Conservation (phyloP, 2,888 invertebrate species). For the Amblyjoppa proteus region DNA sequence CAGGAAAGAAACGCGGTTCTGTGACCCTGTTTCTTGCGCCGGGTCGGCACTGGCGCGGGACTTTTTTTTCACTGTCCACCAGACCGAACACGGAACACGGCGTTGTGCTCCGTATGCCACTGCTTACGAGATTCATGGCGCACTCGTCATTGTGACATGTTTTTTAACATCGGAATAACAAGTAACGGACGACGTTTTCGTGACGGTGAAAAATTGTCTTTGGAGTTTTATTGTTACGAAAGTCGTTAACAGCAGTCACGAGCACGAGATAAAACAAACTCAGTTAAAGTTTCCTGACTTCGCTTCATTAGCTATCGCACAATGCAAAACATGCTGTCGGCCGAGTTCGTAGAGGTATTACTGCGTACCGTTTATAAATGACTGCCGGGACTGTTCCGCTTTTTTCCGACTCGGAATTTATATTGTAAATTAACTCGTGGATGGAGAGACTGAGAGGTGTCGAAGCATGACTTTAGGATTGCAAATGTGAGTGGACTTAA, state of each 20-base stretch:
- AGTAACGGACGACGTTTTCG: neutral
- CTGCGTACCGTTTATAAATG: neutral
- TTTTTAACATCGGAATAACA: neutral
- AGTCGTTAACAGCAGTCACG: constrained; percentile 7
- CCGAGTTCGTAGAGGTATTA: neutral
- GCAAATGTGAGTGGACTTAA: neutral
- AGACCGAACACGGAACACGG: neutral
- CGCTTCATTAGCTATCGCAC: constrained; percentile 3
- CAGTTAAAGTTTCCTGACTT: neutral
- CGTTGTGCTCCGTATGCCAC: neutral
- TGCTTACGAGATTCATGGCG: neutral
- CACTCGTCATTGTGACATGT: neutral
- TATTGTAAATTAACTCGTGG: neutral
- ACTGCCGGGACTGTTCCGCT: neutral
- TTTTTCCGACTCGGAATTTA: neutral
- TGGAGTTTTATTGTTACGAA: neutral
- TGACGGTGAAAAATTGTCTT: neutral
- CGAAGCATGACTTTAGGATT: neutral
- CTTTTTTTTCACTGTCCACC: constrained; percentile 10
- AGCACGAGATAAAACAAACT: neutral
- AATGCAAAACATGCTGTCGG: neutral
- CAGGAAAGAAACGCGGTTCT: constrained; percentile 39
- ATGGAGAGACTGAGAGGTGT: neutral
- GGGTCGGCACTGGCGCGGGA: constrained; percentile 4
- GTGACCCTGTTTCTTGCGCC: constrained; percentile 59